phyloP scores from a whole-genome alignment of 2,888 invertebrate genomes.

The Timema cristinae region DNA sequence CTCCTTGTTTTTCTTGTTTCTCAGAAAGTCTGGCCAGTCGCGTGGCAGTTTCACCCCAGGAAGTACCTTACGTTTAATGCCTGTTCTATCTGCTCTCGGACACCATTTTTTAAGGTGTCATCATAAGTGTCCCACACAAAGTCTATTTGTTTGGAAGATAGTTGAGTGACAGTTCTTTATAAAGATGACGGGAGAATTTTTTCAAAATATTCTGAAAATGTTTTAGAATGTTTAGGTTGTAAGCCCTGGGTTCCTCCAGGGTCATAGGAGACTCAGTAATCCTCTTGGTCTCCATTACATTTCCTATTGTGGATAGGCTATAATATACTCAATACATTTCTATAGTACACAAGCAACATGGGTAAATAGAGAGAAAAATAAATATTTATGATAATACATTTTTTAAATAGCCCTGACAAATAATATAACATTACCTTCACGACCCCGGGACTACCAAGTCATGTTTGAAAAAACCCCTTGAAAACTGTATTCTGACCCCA shows the following conservation, averaged over 20 bases:
- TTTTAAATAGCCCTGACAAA: too few relatives aligned
- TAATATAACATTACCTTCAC: too few relatives aligned
- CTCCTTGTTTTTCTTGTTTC: neutral
- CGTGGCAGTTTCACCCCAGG: neutral
- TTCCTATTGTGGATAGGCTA: too few relatives aligned
- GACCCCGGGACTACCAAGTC: too few relatives aligned
- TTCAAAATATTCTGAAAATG: constrained; percentile 3
- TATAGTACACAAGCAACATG: too few relatives aligned
- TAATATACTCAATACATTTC: too few relatives aligned
- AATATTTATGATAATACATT: too few relatives aligned
- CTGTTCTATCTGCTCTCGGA: neutral
- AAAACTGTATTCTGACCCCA: too few relatives aligned
- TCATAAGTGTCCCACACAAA: neutral
- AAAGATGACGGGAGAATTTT: neutral
- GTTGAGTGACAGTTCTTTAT: neutral
- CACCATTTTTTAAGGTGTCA: neutral
- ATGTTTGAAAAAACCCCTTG: too few relatives aligned
- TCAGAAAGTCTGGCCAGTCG: neutral
- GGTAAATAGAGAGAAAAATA: too few relatives aligned
- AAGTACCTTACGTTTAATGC: neutral
- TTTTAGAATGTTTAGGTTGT: neutral
- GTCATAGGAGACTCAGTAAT: too few relatives aligned
- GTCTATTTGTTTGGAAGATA: neutral
- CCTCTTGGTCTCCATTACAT: too few relatives aligned
- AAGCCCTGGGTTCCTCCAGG: neutral